Evolutionary conservation across 2,888 invertebrate genomes (phyloP).

Genomic region (Chrysolina oricalcia): DNA sequence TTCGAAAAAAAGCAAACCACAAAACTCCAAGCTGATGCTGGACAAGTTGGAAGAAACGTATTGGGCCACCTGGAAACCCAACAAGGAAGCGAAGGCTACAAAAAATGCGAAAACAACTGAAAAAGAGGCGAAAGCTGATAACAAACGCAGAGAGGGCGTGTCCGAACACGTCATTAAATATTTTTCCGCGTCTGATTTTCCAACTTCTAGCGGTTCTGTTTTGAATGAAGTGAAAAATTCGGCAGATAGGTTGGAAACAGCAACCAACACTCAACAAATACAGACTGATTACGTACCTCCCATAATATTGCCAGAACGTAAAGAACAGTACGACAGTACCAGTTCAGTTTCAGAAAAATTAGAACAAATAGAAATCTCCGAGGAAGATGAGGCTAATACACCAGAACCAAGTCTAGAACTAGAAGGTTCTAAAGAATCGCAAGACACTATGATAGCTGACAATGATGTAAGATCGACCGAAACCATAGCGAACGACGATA

Average conservation of each 20-base stretch:
- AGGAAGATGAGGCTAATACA: neutral
- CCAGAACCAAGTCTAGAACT: neutral
- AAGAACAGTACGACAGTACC: slow-evolving; percentile 29
- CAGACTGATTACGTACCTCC: slow-evolving; percentile 49
- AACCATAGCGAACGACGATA: neutral
- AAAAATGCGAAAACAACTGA: slow-evolving; percentile 15
- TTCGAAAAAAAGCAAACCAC: slow-evolving; percentile 38
- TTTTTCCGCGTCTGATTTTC: slow-evolving; percentile 44
- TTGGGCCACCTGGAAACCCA: slow-evolving; percentile 70
- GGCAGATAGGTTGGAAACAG: neutral
- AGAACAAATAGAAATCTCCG: neutral
- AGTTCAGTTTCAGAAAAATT: neutral
- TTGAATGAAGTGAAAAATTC: neutral
- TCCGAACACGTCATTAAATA: slow-evolving; percentile 47
- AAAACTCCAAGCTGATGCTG: slow-evolving; percentile 56
- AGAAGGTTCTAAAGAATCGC: neutral
- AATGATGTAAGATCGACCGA: neutral
- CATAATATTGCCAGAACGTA: slow-evolving; percentile 20
- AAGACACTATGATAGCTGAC: neutral
- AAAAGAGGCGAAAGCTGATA: slow-evolving; percentile 4
- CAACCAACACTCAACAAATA: slow-evolving; percentile 53
- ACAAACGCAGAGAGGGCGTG: slow-evolving; percentile 22
- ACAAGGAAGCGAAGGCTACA: slow-evolving; percentile 43
- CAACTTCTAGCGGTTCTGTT: slow-evolving; percentile 34
- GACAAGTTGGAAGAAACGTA: slow-evolving; percentile 68